Conservation (phyloP, 2,113 vertebrate genomes). For the Tylochromis polylepis region DNA sequence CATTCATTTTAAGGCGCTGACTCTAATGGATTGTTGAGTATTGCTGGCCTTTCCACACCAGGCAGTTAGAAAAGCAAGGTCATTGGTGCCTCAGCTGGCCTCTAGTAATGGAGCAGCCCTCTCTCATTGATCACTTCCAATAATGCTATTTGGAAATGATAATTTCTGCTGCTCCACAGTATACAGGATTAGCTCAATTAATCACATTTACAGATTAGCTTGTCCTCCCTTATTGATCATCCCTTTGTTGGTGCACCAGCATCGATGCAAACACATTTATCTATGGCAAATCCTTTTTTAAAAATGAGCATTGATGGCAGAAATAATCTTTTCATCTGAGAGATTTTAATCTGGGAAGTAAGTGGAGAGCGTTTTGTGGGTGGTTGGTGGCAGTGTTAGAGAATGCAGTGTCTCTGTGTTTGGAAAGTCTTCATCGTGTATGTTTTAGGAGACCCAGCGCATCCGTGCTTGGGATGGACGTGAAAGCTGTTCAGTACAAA, state of each 20-base stretch:
- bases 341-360: constrained; percentile 38
- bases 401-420: background rate
- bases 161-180: constrained; percentile 69
- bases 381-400: background rate
- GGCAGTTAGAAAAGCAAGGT: constrained; percentile 3
- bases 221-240: constrained; percentile 79
- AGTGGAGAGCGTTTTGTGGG: background rate
- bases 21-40: background rate
- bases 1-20: background rate
- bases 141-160: constrained; percentile 72
- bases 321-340: constrained; percentile 63
- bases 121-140: constrained; percentile 60
- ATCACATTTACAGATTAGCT: constrained; percentile 89
- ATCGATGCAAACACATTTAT: constrained; percentile 90
- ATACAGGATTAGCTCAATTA: constrained; percentile 88
- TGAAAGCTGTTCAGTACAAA: background rate
- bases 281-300: constrained; percentile 83
- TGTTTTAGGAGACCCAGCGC: background rate
- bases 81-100: constrained; percentile 16
- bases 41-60: background rate
- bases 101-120: constrained; percentile 28
- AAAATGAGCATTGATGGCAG: constrained; percentile 72
- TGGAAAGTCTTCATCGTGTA: background rate
- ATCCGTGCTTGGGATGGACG: background rate
- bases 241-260: constrained; percentile 57